Evolutionary conservation across 2,888 invertebrate species (phyloP), one percentile per base, ranked within the genome.

Genomic region (Oscheius sp.): DNA sequence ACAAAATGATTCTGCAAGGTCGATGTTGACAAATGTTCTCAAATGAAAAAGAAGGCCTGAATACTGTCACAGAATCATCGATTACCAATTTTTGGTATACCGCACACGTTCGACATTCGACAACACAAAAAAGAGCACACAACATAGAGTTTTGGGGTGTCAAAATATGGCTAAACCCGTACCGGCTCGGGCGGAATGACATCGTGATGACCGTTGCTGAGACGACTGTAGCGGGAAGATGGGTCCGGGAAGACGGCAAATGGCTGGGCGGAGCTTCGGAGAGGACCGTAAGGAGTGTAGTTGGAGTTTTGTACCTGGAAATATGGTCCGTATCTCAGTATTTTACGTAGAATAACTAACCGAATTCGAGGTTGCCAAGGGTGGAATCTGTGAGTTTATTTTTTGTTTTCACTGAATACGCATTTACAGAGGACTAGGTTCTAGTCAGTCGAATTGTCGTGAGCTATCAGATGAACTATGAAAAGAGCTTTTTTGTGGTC

Each of bases 121-220:
- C 74, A 68, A 75, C 68, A 42, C 42, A 42, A 42, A 42, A 42
- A 42, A 42, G 21, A 21, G 42, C 42, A 42, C 42, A 42, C 42
- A 42, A 72, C 47, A 21, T 50, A 48, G 51, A 10, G 32, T 21
- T 7, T n/a, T 37, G 10, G 65, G 32, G 35, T 21, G 21, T 0
- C 21, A 21, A 21, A 21, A 21, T 21, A 21, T 21, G 21, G 21
- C 21, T 63, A 48, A 13, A 37, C 51, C 11, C 29, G 32, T 35
- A 70, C 70, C 70, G 57, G 48, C 32, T 70, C 58, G 1, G 70
- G 70, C 5, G 58, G 57, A 7, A 70, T 47, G 11, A 57, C 47
- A 9, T 70, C 58, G n/a, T 47, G 48, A 48, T 47, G 55, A 33
- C 68, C 50, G 55, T 42, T 47, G 48, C 32, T 57, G 21, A 47